phyloP scores from a whole-genome alignment of 2,113 vertebrate species.

The Vicugna pacos region DNA sequence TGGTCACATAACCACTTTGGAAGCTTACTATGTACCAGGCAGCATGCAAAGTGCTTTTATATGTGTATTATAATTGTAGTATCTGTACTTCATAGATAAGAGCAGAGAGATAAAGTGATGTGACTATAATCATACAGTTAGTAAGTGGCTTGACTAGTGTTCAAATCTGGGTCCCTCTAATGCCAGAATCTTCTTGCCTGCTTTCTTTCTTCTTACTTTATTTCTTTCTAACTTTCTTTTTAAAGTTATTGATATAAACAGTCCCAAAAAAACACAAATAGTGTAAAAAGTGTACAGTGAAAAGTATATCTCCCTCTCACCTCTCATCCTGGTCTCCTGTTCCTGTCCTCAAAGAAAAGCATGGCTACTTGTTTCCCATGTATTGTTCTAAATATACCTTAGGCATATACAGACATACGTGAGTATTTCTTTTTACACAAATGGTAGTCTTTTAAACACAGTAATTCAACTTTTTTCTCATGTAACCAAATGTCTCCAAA shows the following conservation, averaged over 20 bases:
- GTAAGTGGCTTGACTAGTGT: neutral
- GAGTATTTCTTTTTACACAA: neutral
- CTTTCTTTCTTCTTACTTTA: neutral
- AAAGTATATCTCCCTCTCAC: neutral
- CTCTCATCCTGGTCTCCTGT: neutral
- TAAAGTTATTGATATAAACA: constrained; percentile 5
- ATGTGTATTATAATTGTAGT: neutral
- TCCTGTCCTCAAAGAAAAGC: neutral
- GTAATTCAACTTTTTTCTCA: neutral
- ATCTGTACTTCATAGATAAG: neutral
- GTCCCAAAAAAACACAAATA: neutral
- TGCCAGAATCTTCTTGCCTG: neutral
- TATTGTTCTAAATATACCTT: neutral
- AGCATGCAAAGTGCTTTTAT: neutral
- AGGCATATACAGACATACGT: neutral
- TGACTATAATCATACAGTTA: neutral
- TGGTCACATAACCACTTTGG: neutral
- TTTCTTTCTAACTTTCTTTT: constrained; percentile 22
- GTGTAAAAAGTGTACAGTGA: neutral
- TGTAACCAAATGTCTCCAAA: neutral
- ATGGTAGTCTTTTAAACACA: neutral
- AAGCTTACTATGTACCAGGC: neutral
- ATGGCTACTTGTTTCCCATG: neutral
- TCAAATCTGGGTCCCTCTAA: neutral
- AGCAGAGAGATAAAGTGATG: constrained; percentile 1